phyloP scores from a whole-genome alignment of 2,888 invertebrate species.

The Bellardia pandia region DNA sequence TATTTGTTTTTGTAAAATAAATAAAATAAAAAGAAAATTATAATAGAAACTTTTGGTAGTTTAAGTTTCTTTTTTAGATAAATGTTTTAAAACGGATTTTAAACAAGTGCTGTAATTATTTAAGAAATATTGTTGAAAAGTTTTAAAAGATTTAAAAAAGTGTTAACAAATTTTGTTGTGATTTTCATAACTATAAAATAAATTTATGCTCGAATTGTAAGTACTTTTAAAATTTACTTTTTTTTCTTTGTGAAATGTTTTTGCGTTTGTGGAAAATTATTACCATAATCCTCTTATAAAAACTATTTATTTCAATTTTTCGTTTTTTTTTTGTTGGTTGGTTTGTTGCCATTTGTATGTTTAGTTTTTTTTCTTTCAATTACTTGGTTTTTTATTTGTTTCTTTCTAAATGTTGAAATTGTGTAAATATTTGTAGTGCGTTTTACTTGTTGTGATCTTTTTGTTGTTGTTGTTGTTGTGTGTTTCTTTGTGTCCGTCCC shows the following conservation, averaged over 20 bases:
- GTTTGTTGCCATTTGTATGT: conserved; percentile 10
- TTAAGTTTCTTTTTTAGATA: not conserved
- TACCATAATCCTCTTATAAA: conserved; percentile 55
- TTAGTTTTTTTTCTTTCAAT: conserved; percentile 35
- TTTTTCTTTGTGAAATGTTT: not conserved
- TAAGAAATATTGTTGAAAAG: not conserved
- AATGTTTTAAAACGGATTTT: not conserved
- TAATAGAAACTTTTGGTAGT: not conserved
- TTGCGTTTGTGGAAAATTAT: conserved; percentile 17
- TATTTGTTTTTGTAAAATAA: not conserved
- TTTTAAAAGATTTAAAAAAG: conserved; percentile 6
- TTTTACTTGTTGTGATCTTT: conserved; percentile 46
- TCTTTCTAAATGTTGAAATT: conserved; percentile 55
- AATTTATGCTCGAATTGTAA: conserved; percentile 7
- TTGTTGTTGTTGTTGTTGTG: conserved; percentile 24
- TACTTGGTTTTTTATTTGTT: conserved; percentile 34
- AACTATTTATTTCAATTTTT: conserved; percentile 52
- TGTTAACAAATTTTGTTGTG: too few relatives aligned
- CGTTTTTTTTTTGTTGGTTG: conserved; percentile 27
- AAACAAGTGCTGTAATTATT: not conserved
- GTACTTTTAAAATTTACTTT: conserved; percentile 4
- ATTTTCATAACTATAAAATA: too few relatives aligned
- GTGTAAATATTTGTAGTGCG: conserved; percentile 63
- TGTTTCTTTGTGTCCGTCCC: conserved; percentile 1
- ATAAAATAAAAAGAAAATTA: conserved; percentile 10